phyloP scores from a whole-genome alignment of 2,113 vertebrate genomes.

The Microtus pennsylvanicus region DNA sequence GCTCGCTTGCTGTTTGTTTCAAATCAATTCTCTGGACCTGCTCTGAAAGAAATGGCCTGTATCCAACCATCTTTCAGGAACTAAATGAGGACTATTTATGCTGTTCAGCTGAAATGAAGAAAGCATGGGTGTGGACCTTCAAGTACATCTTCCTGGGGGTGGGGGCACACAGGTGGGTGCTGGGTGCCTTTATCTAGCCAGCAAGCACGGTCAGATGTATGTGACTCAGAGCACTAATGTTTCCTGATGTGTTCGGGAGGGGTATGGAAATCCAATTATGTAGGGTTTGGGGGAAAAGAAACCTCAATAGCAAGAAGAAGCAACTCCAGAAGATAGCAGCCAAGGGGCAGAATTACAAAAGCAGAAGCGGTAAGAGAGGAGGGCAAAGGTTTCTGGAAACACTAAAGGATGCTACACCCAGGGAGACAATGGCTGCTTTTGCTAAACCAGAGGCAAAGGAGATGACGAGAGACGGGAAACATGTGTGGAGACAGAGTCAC shows the following conservation, averaged over 20 bases:
- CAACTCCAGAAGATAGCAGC: slow-evolving; percentile 60
- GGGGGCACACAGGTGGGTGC: slow-evolving; percentile 26
- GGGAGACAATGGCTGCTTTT: slow-evolving; percentile 68
- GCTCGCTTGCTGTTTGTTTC: slow-evolving; percentile 48
- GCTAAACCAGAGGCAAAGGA: slow-evolving; percentile 72
- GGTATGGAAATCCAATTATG: slow-evolving; percentile 67
- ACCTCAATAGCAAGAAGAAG: slow-evolving; percentile 69
- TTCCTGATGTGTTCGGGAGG: slow-evolving; percentile 44
- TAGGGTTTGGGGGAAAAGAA: slow-evolving; percentile 61
- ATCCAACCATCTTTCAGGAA: slow-evolving; percentile 73
- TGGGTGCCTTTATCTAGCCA: slow-evolving; percentile 61
- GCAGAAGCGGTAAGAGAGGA: slow-evolving; percentile 55
- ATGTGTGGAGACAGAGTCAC: slow-evolving; percentile 33
- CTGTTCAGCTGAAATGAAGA: slow-evolving; percentile 67
- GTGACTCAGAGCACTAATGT: slow-evolving; percentile 68
- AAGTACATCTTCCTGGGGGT: slow-evolving; percentile 44
- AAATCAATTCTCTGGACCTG: slow-evolving; percentile 69
- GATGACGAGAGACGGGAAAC: slow-evolving; percentile 52
- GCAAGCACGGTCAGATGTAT: slow-evolving; percentile 49
- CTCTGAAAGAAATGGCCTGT: slow-evolving; percentile 59
- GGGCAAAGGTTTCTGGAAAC: slow-evolving; percentile 75
- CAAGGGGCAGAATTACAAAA: slow-evolving; percentile 67
- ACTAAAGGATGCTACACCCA: slow-evolving; percentile 46
- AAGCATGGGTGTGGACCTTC: slow-evolving; percentile 58
- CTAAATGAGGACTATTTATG: slow-evolving; percentile 70